Evolutionary conservation across 1,140 invertebrate genomes (phyloP), one percentile per base, ranked within the genome.

Genomic region (Gryon sp.): DNA sequence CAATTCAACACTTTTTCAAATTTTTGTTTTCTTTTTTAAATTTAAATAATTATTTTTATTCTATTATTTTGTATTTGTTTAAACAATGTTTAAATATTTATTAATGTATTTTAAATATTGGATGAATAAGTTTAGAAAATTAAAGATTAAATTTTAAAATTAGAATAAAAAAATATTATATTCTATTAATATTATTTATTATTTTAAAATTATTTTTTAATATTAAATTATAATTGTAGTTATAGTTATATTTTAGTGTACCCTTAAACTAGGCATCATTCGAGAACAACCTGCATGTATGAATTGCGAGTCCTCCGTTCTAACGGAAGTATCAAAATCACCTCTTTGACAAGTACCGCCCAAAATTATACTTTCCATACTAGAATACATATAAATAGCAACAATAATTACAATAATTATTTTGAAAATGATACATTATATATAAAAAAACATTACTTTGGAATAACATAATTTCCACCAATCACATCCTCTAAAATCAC

Each of bases 331-430:
- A 81, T 92, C 92, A 80, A 90, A 94, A 80, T 95, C 90, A 45
- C 89, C 84, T 69, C 90, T 87, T 83, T 96, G 93, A 57, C 92
- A 90, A 0, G 94, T 94, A 1, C 95, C 94, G 0, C 95, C 95
- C 12, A 96, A 82, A 26, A 95, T 90, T 0, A 93, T 91, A 11
- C 80, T 89, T n/a, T 94, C 86, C 1, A 88, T 85, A 78, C 93
- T 94, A 68, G 30, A 55, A 26, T 22, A n/a, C 26, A 41, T 9
- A 19, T 26, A 32, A 45, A 60, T 28, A 38, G 22, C 30, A 19
- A 52, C 26, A 45, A n/a, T n/a, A n/a, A n/a, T n/a, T n/a, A n/a
- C n/a, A n/a, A 32, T 32, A 32, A 32, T 11, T 16, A 30, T 6
- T 30, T 15, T 28, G 2, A 11, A 32, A 32, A 32, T 11, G n/a